phyloP scores from a whole-genome alignment of 2,113 vertebrate species.

The Campylorhamphus procurvoides region DNA sequence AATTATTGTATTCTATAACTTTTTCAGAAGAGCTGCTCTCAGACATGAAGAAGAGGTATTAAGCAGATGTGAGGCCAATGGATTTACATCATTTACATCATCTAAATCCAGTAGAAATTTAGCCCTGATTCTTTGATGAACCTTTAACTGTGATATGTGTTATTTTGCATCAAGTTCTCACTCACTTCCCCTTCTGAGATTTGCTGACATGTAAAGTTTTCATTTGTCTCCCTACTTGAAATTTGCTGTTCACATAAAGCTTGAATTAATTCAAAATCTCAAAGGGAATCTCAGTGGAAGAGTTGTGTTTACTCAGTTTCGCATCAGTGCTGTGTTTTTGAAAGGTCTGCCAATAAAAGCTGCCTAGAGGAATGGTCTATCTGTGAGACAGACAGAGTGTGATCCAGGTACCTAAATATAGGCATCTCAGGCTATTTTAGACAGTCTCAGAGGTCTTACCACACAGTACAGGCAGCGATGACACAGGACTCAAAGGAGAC shows the following conservation, averaged over 20 bases:
- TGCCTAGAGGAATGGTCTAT: constrained; percentile 13
- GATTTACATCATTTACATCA: constrained; percentile 20
- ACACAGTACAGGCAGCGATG: not conserved
- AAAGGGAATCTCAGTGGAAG: constrained; percentile 15
- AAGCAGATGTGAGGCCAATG: constrained; percentile 48
- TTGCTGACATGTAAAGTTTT: not conserved
- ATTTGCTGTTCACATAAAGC: not conserved
- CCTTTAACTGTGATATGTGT: constrained; percentile 9
- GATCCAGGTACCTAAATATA: constrained; percentile 40
- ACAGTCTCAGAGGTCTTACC: not conserved
- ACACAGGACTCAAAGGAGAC: not conserved
- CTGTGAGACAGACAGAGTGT: not conserved
- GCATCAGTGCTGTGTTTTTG: not conserved
- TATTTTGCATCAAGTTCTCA: not conserved
- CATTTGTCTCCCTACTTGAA: not conserved
- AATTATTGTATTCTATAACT: constrained; percentile 38
- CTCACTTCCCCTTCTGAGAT: not conserved
- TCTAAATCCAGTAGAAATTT: constrained; percentile 22
- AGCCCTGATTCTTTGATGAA: constrained; percentile 30
- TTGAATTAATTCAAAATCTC: constrained; percentile 42
- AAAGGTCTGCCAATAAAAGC: constrained; percentile 10
- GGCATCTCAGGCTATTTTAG: constrained; percentile 15
- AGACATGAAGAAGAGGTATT: constrained; percentile 48
- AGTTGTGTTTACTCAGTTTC: not conserved
- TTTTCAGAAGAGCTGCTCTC: constrained; percentile 54